Base-by-base conservation (phyloP, 2,797 vertebrate genomes). In the Manis crassicaudata region DNA sequence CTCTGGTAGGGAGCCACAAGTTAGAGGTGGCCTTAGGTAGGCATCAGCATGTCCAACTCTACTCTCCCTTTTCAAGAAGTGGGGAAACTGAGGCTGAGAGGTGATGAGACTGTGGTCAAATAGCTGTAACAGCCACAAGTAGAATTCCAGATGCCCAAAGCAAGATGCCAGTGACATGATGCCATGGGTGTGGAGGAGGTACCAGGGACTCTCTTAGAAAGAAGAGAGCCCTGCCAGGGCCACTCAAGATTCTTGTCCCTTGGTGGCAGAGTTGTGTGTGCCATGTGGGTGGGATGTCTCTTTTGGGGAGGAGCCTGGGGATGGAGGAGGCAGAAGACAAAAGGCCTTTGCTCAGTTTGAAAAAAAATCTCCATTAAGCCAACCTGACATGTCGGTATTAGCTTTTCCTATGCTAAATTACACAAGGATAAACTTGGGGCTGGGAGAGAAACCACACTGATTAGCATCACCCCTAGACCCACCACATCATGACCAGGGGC, bases 341-440 rank as follows among this genome's bases (percentile, higher is more conserved):
- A 90, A 92, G 79, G 72, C 67, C 90, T 88, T 96, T 11, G 18
- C 94, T 90, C 75, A 60, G 62, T 70, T 96, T 0, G 3, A 83
- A 87, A 67, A 62, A 95, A 97, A 97, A 92, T 68, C 97, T 96
- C 90, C 96, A 97, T 97, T 98, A 98, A 97, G 75, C 89, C 96
- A 92, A 94, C 90, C 93, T 98, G 97, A 98, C 97, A 98, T 90
- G 9, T 97, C 83, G 8, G 96, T 98, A 97, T 98, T 97, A 98
- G 96, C 95, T 98, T 98, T 94, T 98, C 96, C 94, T 98, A 97
- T 21, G 85, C 97, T 97, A 98, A 98, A 97, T 98, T 98, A 98
- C 97, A 96, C 96, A 97, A 97, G 95, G 97, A 97, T 98, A 98
- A 98, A 98, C 97, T 96, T 96, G 92, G 96, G 97, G 95, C 97